Conservation (phyloP, 2,113 vertebrate genomes). For the Albula glossodonta region DNA sequence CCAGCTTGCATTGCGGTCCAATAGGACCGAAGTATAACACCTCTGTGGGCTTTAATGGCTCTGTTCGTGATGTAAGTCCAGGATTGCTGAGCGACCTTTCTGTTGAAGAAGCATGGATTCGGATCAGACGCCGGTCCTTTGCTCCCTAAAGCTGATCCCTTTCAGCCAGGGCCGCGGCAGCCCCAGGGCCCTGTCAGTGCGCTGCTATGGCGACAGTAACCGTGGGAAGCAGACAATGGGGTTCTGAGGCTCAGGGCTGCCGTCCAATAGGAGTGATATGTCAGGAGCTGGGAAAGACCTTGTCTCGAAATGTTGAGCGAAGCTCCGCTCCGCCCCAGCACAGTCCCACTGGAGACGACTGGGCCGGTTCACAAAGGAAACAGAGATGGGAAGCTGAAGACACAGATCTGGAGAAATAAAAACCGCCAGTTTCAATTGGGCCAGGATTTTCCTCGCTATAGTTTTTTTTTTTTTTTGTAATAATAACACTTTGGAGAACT, state of each 20-base stretch:
- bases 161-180: neutral
- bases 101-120: neutral
- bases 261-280: neutral
- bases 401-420: neutral
- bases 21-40: neutral
- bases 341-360: neutral
- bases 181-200: neutral
- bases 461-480: neutral
- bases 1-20: neutral
- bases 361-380: neutral
- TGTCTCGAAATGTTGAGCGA: neutral
- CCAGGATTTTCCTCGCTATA: neutral
- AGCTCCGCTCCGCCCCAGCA: neutral
- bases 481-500: neutral
- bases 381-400: neutral
- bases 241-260: neutral
- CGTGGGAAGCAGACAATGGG: neutral
- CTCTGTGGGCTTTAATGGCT: neutral
- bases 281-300: neutral
- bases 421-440: neutral
- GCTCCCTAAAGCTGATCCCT: neutral
- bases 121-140: neutral
- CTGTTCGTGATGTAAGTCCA: neutral
- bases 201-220: neutral
- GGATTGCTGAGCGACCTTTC: neutral